Evolutionary conservation across 2,797 vertebrate species (phyloP).

Genomic region (Eleutherodactylus coqui): DNA sequence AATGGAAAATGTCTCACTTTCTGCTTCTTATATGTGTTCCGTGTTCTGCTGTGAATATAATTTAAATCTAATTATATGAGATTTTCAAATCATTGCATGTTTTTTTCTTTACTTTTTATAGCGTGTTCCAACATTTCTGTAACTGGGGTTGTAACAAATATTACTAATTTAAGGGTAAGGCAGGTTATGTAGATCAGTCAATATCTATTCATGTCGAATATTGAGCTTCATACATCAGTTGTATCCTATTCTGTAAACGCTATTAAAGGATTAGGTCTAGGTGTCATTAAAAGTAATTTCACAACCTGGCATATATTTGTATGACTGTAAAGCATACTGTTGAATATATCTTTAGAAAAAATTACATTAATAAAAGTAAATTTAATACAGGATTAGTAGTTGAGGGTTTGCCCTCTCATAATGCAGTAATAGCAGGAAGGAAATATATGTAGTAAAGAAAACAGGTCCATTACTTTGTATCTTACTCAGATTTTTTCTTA

Average conservation of each 20-base stretch:
- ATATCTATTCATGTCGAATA: neutral
- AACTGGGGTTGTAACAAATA: too few species aligned
- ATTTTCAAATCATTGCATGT: too few species aligned
- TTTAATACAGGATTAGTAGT: neutral
- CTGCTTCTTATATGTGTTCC: too few species aligned
- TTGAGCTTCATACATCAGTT: neutral
- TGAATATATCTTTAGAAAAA: neutral
- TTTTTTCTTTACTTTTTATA: too few species aligned
- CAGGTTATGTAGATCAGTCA: neutral
- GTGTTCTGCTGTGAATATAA: too few species aligned
- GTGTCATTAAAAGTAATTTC: neutral
- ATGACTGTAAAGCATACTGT: neutral
- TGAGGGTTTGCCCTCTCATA: neutral
- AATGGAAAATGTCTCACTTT: too few species aligned
- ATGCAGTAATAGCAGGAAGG: conserved; percentile 45
- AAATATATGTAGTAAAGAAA: conserved; percentile 41
- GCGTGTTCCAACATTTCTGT: too few species aligned
- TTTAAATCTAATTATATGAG: too few species aligned
- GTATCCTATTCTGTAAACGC: neutral
- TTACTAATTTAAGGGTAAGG: neutral
- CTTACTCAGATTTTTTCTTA: conserved; percentile 44
- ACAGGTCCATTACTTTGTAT: conserved; percentile 29
- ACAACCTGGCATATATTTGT: neutral
- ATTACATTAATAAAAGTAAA: neutral
- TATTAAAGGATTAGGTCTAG: neutral